These are phyloP conservation scores for Lydus trimaculatus DNA, from an alignment of 2,888 invertebrate species.

Conservation along the genomic window DNA sequence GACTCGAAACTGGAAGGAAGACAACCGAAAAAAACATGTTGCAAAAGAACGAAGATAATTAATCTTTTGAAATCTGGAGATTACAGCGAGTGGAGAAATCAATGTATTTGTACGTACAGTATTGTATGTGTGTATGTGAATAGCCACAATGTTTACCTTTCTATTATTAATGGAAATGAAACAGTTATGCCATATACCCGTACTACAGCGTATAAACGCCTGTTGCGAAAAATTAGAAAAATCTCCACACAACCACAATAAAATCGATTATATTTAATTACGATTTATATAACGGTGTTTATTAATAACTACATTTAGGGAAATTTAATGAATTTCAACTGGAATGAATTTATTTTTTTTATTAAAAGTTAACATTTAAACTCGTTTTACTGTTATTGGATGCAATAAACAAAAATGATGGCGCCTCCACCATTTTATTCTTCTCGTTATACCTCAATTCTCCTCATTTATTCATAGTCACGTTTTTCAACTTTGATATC, in stretches of 20 bases:
- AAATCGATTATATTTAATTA: no score
- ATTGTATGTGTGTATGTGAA: background rate
- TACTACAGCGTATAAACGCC: background rate
- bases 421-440: conserved; percentile 1
- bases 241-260: background rate
- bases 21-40: background rate
- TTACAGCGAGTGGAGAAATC: background rate
- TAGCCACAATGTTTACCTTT: background rate
- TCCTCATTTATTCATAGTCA: background rate
- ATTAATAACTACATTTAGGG: background rate
- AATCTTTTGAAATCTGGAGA: background rate
- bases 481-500: background rate
- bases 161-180: background rate
- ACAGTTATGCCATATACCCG: background rate
- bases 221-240: background rate
- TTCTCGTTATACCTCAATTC: background rate
- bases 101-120: background rate
- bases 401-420: background rate
- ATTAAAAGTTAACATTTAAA: background rate
- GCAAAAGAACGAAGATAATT: background rate
- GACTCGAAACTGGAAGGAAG: background rate
- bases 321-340: background rate
- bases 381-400: background rate
- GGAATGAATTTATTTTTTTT: background rate
- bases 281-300: background rate